phyloP scores from a whole-genome alignment of 1,140 invertebrate genomes.

The Atta cephalotes region DNA sequence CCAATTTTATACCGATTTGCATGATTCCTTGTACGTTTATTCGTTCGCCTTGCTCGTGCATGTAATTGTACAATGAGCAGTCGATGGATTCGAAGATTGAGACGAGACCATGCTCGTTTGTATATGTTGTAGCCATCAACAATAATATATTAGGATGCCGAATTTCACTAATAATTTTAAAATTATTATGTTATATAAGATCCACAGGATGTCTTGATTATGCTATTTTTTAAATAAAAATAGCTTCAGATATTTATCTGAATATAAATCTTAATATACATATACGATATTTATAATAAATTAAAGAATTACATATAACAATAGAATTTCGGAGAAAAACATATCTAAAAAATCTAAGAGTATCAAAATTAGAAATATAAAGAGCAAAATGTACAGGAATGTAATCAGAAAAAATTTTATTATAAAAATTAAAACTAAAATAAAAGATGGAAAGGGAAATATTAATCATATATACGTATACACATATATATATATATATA shows the following conservation, averaged over 20 bases:
- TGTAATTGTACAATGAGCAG: slow-evolving; percentile 79
- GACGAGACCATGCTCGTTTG: slow-evolving; percentile 76
- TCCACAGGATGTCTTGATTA: background rate
- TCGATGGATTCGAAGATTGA: slow-evolving; percentile 79
- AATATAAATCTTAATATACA: background rate
- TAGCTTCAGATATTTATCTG: background rate
- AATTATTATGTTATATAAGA: slow-evolving; percentile 21
- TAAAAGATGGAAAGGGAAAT: background rate
- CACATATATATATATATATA: background rate
- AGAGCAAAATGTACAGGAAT: background rate
- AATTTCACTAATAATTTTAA: slow-evolving; percentile 74
- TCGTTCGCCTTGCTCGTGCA: slow-evolving; percentile 79
- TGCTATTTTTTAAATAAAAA: background rate
- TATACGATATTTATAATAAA: background rate
- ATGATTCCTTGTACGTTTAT: slow-evolving; percentile 75
- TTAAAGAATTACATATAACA: background rate
- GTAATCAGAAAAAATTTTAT: background rate
- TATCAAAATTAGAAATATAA: background rate
- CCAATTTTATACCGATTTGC: slow-evolving; percentile 75
- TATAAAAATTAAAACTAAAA: background rate
- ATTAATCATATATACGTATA: too few relatives aligned
- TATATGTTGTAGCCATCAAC: slow-evolving; percentile 78
- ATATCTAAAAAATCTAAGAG: background rate
- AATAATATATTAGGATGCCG: slow-evolving; percentile 79
- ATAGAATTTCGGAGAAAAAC: background rate